Base-by-base conservation (phyloP, 2,113 vertebrate genomes). In the Heloderma charlesbogerti region DNA sequence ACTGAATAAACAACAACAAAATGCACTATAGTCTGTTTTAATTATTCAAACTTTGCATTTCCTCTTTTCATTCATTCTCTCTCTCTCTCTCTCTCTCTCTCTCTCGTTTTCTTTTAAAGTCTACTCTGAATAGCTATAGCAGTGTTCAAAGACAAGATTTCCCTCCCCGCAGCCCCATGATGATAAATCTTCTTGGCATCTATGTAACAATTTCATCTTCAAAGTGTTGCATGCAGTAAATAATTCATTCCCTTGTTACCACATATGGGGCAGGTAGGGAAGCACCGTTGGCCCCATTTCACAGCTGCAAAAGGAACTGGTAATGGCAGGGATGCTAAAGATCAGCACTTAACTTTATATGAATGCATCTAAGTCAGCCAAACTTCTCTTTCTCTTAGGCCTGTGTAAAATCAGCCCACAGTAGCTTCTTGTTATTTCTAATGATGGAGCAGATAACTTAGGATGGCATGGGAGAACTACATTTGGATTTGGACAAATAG, bases 21-120 rank as follows among this genome's bases (percentile, higher is more conserved):
- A 60, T 63, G 37, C 45, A 40, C n/a, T 51, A 29, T 66, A 57
- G 75, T 31, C 45, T 40, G 34, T 12, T 86, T 90, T 67, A 90
- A 86, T 90, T 86, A 90, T 90, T 90, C 48, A 86, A n/a, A 80
- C 27, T 71, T 90, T 29, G 31, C 25, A 40, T 90, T 86, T 71
- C 84, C 34, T 67, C 15, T 51, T 85, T 84, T 66, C 16, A 45
- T 18, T 69, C 10, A 16, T 7, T 84, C 60, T 63, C 89, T 79
- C n/a, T 86, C 0, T 71, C 57, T 54, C 57, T 66, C 6, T 27
- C 12, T 6, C 71, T 10, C 31, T 85, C 27, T 45, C 31, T 25
- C 22, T 25, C 34, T 63, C 81, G 5, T 83, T 29, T 75, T 90
- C 40, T 51, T 91, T 54, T 57, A 16, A 85, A 66, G 10, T 87